Conservation (phyloP, 1,140 invertebrate species). For the Venturia canescens region DNA sequence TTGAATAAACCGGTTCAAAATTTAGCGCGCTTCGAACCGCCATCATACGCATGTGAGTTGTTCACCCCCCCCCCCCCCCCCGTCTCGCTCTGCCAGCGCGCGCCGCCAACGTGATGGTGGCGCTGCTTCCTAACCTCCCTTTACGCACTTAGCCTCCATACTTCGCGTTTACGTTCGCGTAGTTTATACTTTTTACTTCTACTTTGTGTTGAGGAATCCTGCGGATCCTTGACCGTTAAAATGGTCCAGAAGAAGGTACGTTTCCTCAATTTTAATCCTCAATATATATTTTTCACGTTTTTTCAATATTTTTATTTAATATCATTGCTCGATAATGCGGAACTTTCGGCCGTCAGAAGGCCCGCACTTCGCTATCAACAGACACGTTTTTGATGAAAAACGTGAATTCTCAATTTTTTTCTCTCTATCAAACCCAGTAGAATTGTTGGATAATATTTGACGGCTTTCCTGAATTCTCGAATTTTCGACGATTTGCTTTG, state of each 20-base stretch:
- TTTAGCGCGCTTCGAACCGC: neutral
- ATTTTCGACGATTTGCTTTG: too few relatives aligned
- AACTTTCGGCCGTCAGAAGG: conserved; percentile 13
- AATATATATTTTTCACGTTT: conserved; percentile 59
- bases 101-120: conserved; percentile 32
- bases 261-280: neutral
- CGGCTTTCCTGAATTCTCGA: too few relatives aligned
- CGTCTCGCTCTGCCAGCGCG: neutral
- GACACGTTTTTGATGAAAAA: conserved; percentile 16
- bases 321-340: conserved; percentile 27
- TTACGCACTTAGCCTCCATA: conserved; percentile 52
- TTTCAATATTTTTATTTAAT: neutral
- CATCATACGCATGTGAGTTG: neutral
- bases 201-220: conserved; percentile 59
- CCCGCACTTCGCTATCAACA: conserved; percentile 3
- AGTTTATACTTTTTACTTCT: conserved; percentile 56
- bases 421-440: too few relatives aligned
- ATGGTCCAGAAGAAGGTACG: conserved; percentile 73
- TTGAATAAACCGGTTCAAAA: neutral
- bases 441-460: too few relatives aligned
- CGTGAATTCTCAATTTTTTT: neutral
- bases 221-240: conserved; percentile 53
- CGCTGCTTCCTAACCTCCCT: conserved; percentile 32
- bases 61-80: neutral
- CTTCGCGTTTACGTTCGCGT: conserved; percentile 50